phyloP scores from a whole-genome alignment of 2,113 vertebrate genomes.

The Microcebus murinus region DNA sequence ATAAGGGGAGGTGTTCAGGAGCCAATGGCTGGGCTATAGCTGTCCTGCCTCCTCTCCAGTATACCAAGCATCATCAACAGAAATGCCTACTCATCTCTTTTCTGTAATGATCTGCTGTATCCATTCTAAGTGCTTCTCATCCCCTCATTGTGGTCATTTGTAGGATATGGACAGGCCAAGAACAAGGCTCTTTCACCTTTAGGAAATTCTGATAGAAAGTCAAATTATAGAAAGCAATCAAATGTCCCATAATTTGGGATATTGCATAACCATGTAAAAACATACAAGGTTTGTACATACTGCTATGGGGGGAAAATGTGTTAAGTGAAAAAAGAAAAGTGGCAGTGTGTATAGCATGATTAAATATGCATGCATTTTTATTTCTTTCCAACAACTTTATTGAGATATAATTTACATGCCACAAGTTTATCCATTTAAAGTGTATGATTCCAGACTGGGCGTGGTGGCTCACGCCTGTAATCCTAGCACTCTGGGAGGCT shows the following conservation, averaged over 20 bases:
- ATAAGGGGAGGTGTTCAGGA: neutral
- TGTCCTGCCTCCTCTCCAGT: neutral
- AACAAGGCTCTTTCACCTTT: neutral
- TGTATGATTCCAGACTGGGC: neutral
- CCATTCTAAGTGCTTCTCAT: neutral
- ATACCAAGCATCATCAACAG: neutral
- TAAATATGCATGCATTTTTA: neutral
- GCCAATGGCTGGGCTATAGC: neutral
- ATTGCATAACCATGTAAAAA: neutral
- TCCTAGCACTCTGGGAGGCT: no score
- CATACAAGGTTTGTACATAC: neutral
- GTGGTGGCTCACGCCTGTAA: no score
- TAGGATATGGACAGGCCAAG: neutral
- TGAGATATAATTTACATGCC: neutral
- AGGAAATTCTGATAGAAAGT: slow-evolving; percentile 32
- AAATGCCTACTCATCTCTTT: neutral
- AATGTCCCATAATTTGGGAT: neutral
- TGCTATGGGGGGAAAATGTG: neutral
- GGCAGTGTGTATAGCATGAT: neutral
- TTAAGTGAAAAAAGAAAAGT: neutral
- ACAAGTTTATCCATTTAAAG: neutral
- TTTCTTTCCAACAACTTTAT: neutral
- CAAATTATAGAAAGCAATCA: neutral
- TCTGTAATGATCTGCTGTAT: neutral
- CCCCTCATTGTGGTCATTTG: neutral